Evolutionary conservation across 2,797 vertebrate genomes (phyloP).

Genomic region (Pelobates cultripes): DNA sequence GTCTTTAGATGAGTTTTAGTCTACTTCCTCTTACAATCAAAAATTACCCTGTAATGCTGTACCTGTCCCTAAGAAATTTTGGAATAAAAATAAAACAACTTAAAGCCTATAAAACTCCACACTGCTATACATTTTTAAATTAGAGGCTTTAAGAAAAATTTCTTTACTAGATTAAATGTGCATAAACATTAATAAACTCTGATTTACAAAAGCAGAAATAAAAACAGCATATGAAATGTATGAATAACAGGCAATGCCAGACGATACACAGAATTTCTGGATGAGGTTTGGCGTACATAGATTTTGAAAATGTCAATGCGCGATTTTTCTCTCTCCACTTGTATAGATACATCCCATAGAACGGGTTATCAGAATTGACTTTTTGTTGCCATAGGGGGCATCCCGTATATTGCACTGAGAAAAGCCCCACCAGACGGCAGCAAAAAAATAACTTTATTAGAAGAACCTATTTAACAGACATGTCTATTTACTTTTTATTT

Average conservation of each 20-base stretch:
- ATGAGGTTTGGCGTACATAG: conserved; percentile 32
- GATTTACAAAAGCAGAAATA: conserved; percentile 40
- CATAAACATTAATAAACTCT: conserved; percentile 47
- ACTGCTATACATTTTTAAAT: conserved; percentile 37
- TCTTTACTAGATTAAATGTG: conserved; percentile 40
- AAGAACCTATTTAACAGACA: not conserved
- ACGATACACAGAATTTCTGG: conserved; percentile 31
- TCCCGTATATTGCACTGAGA: not conserved
- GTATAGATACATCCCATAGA: conserved; percentile 17
- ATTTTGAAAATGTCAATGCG: conserved; percentile 24
- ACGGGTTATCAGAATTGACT: not conserved
- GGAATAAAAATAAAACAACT: conserved; percentile 22
- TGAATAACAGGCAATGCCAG: conserved; percentile 40
- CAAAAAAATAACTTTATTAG: not conserved
- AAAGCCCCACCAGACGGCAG: not conserved
- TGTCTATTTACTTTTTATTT: conserved; percentile 23
- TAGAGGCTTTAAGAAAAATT: conserved; percentile 43
- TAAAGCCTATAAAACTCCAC: conserved; percentile 32
- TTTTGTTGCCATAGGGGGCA: conserved; percentile 1
- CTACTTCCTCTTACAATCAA: conserved; percentile 15
- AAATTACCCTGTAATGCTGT: conserved; percentile 24
- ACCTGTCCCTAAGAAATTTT: not conserved
- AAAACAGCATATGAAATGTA: conserved; percentile 27
- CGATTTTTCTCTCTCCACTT: not conserved
- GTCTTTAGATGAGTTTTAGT: conserved; percentile 19